Conservation (phyloP, 2,888 invertebrate genomes). For the Caenorhabditis sulstoni region DNA sequence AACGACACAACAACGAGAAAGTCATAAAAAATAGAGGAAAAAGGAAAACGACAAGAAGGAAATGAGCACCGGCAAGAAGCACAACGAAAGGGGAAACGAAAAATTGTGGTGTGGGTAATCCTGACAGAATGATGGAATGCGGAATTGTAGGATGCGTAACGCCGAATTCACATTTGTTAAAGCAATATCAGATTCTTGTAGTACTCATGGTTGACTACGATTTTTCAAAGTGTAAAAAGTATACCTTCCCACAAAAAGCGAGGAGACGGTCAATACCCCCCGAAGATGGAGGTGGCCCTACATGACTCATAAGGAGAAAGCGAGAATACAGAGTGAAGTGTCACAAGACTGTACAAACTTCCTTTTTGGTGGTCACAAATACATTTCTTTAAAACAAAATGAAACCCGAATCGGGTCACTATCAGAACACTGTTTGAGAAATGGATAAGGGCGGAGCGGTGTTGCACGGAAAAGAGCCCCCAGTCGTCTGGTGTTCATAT, state of each 20-base stretch:
- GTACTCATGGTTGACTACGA: background rate
- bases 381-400: background rate
- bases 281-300: too few species aligned
- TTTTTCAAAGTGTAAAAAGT: constrained; percentile 13
- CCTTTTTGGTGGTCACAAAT: constrained; percentile 3
- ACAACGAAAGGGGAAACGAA: too few species aligned
- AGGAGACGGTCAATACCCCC: constrained; percentile 30
- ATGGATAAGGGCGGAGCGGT: constrained; percentile 25
- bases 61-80: constrained; percentile 14
- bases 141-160: constrained; percentile 1
- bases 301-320: constrained; percentile 26
- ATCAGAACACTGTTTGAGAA: constrained; percentile 45
- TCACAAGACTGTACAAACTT: constrained; percentile 37
- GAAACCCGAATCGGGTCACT: background rate
- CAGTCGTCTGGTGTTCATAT: constrained; percentile 51
- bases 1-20: constrained; percentile 42
- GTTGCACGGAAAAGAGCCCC: background rate
- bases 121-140: constrained; percentile 55
- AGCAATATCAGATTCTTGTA: too few species aligned
- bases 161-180: background rate
- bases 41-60: constrained; percentile 7
- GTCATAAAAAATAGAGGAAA: constrained; percentile 53
- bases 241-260: constrained; percentile 1
- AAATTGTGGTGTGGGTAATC: constrained; percentile 44
- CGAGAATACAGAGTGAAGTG: constrained; percentile 37